Base-by-base conservation (phyloP, 2,113 vertebrate genomes). In the Mirza zaza region DNA sequence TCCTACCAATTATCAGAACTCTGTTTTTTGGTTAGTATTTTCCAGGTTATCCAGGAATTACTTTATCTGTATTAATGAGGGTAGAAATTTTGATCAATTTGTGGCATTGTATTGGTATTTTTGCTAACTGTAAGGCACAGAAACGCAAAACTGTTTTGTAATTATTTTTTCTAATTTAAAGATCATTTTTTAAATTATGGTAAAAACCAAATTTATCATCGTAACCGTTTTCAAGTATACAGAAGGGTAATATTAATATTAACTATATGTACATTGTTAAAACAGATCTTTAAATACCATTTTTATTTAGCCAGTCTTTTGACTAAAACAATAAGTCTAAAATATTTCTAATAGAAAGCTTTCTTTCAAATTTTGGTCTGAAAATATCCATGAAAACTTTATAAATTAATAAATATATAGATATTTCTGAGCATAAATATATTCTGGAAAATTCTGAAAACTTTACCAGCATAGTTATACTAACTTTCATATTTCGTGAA, bases 401-500 rank as follows among this genome's bases (percentile, higher is more conserved):
- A 79, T 92, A 23, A 84, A 20, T 93, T 93, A 91, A 55, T 91
- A 81, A 90, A 63, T 61, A 48, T 76, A 34, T 36, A 90, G n/a
- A 75, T 83, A 76, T 84, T 88, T 92, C 75, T 84, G 25, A 94
- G n/a, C 34, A 86, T 95, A 88, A 94, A 45, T 91, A n/a, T 23
- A 79, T 84, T 95, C 27, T 94, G 12, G 48, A 93, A 96, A 95
- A 93, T 84, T 42, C 48, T 77, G n/a, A 91, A 91, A 92, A 92
- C 23, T 50, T 93, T 32, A 92, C 18, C 15, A 90, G 32, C n/a
- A 76, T 48, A 79, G 52, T 87, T 94, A 94, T 79, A 63, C 29
- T 55, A 80, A 29, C 48, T 75, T 82, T 85, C 36, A 75, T 88
- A 90, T 94, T 97, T 92, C 88, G 17, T 92, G 81, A 92, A 10